Base-by-base conservation (phyloP, 2,888 invertebrate genomes). In the Chrysolina oricalcia region DNA sequence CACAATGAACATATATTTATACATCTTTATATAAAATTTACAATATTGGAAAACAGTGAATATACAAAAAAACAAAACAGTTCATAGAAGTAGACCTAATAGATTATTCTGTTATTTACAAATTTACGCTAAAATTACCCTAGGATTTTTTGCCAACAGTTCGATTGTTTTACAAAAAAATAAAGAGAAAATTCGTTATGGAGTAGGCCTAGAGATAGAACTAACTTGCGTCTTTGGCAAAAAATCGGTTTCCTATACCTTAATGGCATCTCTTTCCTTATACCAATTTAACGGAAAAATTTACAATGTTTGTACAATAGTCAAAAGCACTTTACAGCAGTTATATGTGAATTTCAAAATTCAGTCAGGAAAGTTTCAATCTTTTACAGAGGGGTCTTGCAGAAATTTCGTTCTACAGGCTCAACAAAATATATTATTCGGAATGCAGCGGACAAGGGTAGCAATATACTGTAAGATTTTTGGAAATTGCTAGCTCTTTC, bases 21-120 rank as follows among this genome's bases (percentile, higher is more conserved):
- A 74, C 76, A 79, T 72, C 73, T 78, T 79, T 75, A 72, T 79
- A 79, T 76, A 79, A 79, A 79, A 79, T 75, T 77, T 79, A 77
- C 75, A 79, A 62, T 78, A 76, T 77, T 68, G 75, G 72, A 75
- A 78, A 79, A 75, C 77, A 79, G 65, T 72, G 73, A 48, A 72
- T 74, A 62, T 56, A 74, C 50, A 76, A 73, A 53, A 53, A 68
- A 68, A 68, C 53, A 10, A 21, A 67, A 35, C n/a, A 2, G 35
- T 59, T 59, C 59, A 59, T 59, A 59, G 59, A 19, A 50, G 48
- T 40, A 67, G 67, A 11, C 50, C 17, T 23, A 35, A 27, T 48
- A 68, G 21, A 68, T 53, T 53, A 68, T 53, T 68, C 48, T 46
- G 19, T 68, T 68, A 68, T 68, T 9, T 68, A 68, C 68, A 68